phyloP scores from a whole-genome alignment of 1,140 invertebrate species.

The Ylistrum balloti region DNA sequence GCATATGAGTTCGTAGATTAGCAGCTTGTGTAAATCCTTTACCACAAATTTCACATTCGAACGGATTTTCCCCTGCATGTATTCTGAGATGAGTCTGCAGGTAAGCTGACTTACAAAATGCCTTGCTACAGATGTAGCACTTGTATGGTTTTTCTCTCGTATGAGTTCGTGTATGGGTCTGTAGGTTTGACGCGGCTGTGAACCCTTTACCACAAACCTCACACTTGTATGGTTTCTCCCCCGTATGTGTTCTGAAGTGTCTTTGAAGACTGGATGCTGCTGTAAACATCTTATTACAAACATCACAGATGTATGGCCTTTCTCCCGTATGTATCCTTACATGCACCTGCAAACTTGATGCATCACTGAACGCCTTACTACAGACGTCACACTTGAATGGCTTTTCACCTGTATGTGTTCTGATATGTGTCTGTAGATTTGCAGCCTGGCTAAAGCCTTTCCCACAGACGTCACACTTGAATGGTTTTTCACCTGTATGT shows the following conservation, averaged over 20 bases:
- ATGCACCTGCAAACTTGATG: conserved; percentile 52
- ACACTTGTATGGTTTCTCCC: conserved; percentile 49
- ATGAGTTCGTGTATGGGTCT: conserved; percentile 83
- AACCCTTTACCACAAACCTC: conserved; percentile 53
- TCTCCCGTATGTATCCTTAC: conserved; percentile 78
- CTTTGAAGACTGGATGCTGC: conserved; percentile 44
- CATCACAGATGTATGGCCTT: conserved; percentile 78
- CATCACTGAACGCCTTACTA: conserved; percentile 48
- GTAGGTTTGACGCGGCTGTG: background rate
- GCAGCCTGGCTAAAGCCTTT: conserved; percentile 46
- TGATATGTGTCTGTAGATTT: conserved; percentile 51
- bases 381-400: conserved; percentile 59
- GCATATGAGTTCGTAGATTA: conserved; percentile 10
- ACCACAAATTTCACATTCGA: conserved; percentile 43
- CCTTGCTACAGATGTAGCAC: conserved; percentile 45
- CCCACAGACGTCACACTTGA: conserved; percentile 53
- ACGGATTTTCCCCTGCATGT: conserved; percentile 51
- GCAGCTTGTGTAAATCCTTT: conserved; percentile 43
- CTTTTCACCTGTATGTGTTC: conserved; percentile 54
- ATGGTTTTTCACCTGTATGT: conserved; percentile 53
- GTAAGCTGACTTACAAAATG: background rate
- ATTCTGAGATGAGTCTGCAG: conserved; percentile 45
- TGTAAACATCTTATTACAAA: conserved; percentile 74
- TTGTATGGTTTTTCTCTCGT: conserved; percentile 94
- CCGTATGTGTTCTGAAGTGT: conserved; percentile 55